A percentile compares a stretch with the other conserved stretches of the same genome.
phyloP scores from a whole-genome alignment of 2,113 vertebrate genomes.

The Xerus inauris region DNA sequence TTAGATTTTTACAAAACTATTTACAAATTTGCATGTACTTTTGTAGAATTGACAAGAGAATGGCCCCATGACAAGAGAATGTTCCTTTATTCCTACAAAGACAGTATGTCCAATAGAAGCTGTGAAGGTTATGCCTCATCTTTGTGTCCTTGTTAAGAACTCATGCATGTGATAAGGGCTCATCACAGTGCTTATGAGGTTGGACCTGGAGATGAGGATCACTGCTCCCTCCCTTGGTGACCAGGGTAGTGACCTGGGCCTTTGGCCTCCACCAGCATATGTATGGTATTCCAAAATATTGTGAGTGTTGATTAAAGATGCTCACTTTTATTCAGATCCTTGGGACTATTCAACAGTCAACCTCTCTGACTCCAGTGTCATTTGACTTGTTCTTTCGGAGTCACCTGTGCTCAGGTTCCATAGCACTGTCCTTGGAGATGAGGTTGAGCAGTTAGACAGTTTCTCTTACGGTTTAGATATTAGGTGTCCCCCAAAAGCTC shows the following conservation, averaged over 20 bases:
- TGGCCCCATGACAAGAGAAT: slow-evolving; percentile 87
- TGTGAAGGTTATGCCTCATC: slow-evolving; percentile 69
- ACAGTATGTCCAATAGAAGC: slow-evolving; percentile 84
- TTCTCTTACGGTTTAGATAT: background rate
- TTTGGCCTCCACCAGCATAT: slow-evolving; percentile 69
- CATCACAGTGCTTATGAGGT: background rate
- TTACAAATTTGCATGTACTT: slow-evolving; percentile 90
- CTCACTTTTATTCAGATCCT: slow-evolving; percentile 42
- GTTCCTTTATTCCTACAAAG: slow-evolving; percentile 87
- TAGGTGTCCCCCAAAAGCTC: too few species aligned
- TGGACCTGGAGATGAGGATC: background rate
- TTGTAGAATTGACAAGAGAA: slow-evolving; percentile 86
- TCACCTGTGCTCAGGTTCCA: accelerated
- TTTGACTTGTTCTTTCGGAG: background rate
- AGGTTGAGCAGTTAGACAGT: background rate
- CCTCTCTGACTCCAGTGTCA: accelerated
- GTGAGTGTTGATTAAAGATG: accelerated
- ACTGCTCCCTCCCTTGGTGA: background rate
- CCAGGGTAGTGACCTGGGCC: slow-evolving; percentile 39
- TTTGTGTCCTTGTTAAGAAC: slow-evolving; percentile 74
- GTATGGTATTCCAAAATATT: background rate
- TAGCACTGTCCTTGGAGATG: background rate
- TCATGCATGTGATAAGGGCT: slow-evolving; percentile 25
- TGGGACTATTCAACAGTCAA: background rate
- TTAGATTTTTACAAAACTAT: slow-evolving; percentile 91